Conservation (phyloP, 1,140 invertebrate species). For the Dinoponera quadriceps region DNA sequence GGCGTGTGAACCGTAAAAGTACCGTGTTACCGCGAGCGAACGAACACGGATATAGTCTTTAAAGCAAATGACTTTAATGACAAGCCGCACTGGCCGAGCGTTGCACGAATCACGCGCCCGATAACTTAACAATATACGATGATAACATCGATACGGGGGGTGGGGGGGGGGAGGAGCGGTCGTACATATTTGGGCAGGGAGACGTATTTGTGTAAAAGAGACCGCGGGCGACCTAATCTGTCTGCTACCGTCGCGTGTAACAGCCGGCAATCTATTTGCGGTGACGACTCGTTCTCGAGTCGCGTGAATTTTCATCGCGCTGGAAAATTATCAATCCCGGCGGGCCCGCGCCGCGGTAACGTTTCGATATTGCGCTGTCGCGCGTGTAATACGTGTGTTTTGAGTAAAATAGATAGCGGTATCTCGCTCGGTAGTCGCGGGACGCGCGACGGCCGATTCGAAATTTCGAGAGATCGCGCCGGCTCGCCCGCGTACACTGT, state of each 20-base stretch:
- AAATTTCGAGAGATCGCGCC: slow-evolving; percentile 40
- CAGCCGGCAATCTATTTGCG: slow-evolving; percentile 41
- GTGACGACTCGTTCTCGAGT: slow-evolving; percentile 47
- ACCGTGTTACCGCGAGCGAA: background rate
- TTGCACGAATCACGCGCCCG: background rate
- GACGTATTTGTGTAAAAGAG: no score
- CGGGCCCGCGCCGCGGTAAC: slow-evolving; percentile 16
- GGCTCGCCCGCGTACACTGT: slow-evolving; percentile 5
- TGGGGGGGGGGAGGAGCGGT: background rate
- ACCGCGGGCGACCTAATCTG: background rate
- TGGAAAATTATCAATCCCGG: slow-evolving; percentile 37
- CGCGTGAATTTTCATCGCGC: slow-evolving; percentile 54
- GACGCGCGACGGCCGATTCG: background rate
- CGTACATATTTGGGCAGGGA: background rate
- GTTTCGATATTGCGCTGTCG: slow-evolving; percentile 36
- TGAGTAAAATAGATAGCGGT: slow-evolving; percentile 33
- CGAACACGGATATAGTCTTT: background rate
- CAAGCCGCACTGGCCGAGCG: background rate
- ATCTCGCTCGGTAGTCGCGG: background rate
- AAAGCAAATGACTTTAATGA: slow-evolving; percentile 18
- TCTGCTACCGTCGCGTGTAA: slow-evolving; percentile 1
- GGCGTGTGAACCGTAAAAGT: background rate
- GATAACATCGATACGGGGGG: no score
- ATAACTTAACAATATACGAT: background rate
- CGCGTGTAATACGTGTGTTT: slow-evolving; percentile 8